Evolutionary conservation across 2,888 invertebrate genomes (phyloP), one percentile per base, ranked within the genome.

Genomic region (Scaptomyza reducta): DNA sequence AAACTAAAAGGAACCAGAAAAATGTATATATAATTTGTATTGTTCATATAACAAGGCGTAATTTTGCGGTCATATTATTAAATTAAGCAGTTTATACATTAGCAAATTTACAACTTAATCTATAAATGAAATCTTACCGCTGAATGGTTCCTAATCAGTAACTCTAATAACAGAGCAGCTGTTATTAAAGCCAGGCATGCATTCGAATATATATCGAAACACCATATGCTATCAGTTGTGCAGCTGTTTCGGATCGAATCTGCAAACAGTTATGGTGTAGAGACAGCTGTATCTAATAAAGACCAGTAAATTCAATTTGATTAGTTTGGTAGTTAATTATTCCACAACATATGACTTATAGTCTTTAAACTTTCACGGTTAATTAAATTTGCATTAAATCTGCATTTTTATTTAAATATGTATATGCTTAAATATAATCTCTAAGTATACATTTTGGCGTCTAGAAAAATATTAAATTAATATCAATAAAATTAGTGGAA

Each of bases 401-500:
- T 13, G 1, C 13, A 3, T 35, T 14, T 22, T 33, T 27, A 22
- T 22, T 16, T 13, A 10, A 31, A 10, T 33, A 13, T 44, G 47
- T 67, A 42, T 35, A 45, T 31, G 18, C 47, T 35, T 38, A 57
- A 14, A 3, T 22, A 22, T 22, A 22, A 22, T 25, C 7, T 45
- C 6, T 41, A 47, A 14, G 16, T 44, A 38, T 11, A 41, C 9
- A 13, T 4, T 44, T n/a, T 14, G 6, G 18, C 3, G 2, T 25
- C 22, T 38, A 22, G 9, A 10, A 22, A 31, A 29, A 47, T 55
- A 41, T 25, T 31, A 14, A 47, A 59, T 55, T 10, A 44, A 51
- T 67, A 64, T 58, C 31, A 60, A 60, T 51, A n/a, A 33, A 56
- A 18, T 62, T 25, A 16, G 6, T 14, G 13, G n/a, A 56, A 50